Base-by-base conservation (phyloP, 2,888 invertebrate genomes). In the Drosophila melanosoma region DNA sequence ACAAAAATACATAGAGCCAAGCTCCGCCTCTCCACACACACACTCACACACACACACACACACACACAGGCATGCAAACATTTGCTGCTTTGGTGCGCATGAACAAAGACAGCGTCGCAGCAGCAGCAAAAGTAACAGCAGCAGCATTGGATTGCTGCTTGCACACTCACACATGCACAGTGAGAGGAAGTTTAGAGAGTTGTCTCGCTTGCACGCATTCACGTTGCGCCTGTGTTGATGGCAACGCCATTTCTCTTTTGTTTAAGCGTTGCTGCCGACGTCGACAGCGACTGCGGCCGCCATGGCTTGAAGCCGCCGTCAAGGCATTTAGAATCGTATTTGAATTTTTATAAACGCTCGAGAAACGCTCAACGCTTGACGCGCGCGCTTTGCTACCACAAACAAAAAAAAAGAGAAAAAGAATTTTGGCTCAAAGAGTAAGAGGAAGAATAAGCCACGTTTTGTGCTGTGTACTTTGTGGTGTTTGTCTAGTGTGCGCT, bases 261-360 rank as follows among this genome's bases (percentile, higher is more conserved):
- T 23, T 23, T 23, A 42, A 33, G 65, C 67, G 51, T 56, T 63
- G 83, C 81, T 57, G 79, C 56, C 26, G 59, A 49, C 75, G 78
- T 71, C 63, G 76, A 56, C 56, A n/a, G 56, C 56, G 56, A 56
- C 49, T 63, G 80, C 59, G 36, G 81, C 74, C 80, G 82, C 80
- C 82, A 62, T 65, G 70, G 65, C 63, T 57, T 52, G 53, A 72
- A 68, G 79, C 61, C 85, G 53, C 61, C 53, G 78, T 35, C 63
- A 48, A 87, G 77, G 73, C 81, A 81, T 91, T 89, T 85, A 83
- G 90, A 91, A 91, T 90, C 90, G 82, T 87, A 90, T 91, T 90
- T 85, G 90, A 91, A 90, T 91, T 90, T 91, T 91, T 91, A 91
- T 90, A 91, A 91, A 91, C 91, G 89, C 90, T 81, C 83, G 87